These are phyloP conservation scores for Arenaria interpres DNA, from an alignment of 2,113 vertebrate genomes.

Conservation along the genomic window DNA sequence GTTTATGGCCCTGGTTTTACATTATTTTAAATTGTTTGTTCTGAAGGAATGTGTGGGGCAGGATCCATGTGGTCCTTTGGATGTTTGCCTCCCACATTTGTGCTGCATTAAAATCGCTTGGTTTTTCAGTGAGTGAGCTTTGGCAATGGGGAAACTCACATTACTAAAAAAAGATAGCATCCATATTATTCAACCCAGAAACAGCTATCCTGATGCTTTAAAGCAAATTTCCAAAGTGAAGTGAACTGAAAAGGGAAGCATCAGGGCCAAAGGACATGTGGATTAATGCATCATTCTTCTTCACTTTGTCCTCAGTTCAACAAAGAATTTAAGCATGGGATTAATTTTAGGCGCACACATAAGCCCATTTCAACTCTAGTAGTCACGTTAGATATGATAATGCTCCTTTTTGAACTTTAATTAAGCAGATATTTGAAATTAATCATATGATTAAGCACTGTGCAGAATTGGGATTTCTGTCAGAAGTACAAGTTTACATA, in stretches of 20 bases:
- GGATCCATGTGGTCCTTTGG: constrained; percentile 45
- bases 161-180: background rate
- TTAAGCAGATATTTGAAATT: constrained; percentile 25
- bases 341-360: background rate
- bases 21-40: constrained; percentile 48
- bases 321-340: background rate
- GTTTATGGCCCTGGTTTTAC: constrained; percentile 37
- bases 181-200: background rate
- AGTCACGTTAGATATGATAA: background rate
- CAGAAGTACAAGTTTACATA: background rate
- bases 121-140: constrained; percentile 1
- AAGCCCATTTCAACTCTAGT: constrained; percentile 1
- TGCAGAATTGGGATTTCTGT: background rate
- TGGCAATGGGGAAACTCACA: background rate
- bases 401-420: constrained; percentile 6
- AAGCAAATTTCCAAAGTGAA: background rate
- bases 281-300: background rate
- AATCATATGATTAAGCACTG: background rate
- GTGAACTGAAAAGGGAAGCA: background rate
- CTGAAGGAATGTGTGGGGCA: constrained; percentile 42
- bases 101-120: background rate
- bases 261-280: background rate
- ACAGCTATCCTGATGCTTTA: background rate
- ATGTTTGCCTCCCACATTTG: constrained; percentile 36
- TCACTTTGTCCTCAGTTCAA: background rate